A percentile compares a stretch with the other conserved stretches of the same genome.
These are phyloP conservation scores for Ia io DNA, from an alignment of 2,113 vertebrate genomes.

Conservation along the genomic window DNA sequence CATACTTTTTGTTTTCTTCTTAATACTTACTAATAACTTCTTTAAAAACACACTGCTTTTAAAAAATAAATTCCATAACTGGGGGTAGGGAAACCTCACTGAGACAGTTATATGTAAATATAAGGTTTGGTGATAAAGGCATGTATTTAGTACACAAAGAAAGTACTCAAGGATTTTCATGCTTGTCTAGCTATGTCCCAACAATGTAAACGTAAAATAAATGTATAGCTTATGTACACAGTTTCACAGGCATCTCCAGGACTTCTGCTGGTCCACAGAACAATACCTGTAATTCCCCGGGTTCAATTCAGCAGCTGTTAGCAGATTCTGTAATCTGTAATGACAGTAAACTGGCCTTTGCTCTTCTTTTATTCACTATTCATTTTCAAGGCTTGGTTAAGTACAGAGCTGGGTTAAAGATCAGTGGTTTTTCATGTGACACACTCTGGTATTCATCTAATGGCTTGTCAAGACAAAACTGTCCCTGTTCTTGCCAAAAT, in stretches of 20 bases:
- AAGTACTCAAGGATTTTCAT: conserved; percentile 30
- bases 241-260: conserved; percentile 56
- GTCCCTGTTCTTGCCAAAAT: conserved; percentile 94
- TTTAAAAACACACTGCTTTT: conserved; percentile 44
- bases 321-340: conserved; percentile 86
- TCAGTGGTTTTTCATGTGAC: conserved; percentile 94
- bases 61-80: conserved; percentile 23
- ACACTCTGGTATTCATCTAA: conserved; percentile 90
- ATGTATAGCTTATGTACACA: background rate
- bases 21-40: background rate
- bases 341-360: conserved; percentile 88
- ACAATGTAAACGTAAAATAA: conserved; percentile 59
- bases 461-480: conserved; percentile 93
- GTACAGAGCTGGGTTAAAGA: conserved; percentile 86
- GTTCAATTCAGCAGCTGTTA: conserved; percentile 82
- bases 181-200: conserved; percentile 38
- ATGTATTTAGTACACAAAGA: background rate
- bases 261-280: conserved; percentile 60
- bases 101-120: conserved; percentile 32
- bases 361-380: conserved; percentile 84
- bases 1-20: conserved; percentile 38
- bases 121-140: conserved; percentile 12
- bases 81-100: background rate
- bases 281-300: conserved; percentile 82
- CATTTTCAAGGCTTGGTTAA: conserved; percentile 85